A percentile compares a stretch with the other conserved stretches of the same genome.
Conservation (phyloP, 1,140 invertebrate genomes). For the Penaeus vannamei region DNA sequence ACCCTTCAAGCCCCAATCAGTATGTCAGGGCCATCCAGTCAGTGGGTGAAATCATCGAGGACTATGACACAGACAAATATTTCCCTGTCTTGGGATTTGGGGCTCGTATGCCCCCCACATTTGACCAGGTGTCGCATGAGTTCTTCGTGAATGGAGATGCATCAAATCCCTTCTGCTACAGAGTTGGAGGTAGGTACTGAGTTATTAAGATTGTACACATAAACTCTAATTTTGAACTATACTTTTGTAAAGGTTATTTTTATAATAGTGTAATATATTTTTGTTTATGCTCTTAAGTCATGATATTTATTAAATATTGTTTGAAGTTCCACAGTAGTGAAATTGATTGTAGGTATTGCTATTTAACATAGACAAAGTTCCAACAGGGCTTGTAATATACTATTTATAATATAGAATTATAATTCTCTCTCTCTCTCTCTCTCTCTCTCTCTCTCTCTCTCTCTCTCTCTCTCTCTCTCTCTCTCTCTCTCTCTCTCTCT, state of each 20-base stretch:
- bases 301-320: too few species aligned
- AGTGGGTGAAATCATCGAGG: constrained; percentile 79
- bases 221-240: too few species aligned
- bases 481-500: too few species aligned
- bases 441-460: too few species aligned
- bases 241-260: too few species aligned
- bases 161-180: constrained; percentile 76
- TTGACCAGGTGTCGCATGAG: constrained; percentile 75
- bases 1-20: constrained; percentile 72
- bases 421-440: neutral
- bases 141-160: constrained; percentile 77
- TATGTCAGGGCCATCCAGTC: constrained; percentile 77
- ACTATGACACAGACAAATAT: constrained; percentile 77
- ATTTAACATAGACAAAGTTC: too few species aligned
- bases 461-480: too few species aligned
- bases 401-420: neutral
- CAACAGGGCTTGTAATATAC: neutral
- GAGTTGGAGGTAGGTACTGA: constrained; percentile 69
- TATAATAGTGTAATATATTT: too few species aligned
- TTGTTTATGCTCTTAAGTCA: too few species aligned
- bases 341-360: too few species aligned
- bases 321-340: too few species aligned
- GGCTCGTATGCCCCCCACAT: constrained; percentile 74
- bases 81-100: constrained; percentile 78
- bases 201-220: neutral